Base-by-base conservation (phyloP, 2,113 vertebrate genomes). In the Mormyrus iriodes region DNA sequence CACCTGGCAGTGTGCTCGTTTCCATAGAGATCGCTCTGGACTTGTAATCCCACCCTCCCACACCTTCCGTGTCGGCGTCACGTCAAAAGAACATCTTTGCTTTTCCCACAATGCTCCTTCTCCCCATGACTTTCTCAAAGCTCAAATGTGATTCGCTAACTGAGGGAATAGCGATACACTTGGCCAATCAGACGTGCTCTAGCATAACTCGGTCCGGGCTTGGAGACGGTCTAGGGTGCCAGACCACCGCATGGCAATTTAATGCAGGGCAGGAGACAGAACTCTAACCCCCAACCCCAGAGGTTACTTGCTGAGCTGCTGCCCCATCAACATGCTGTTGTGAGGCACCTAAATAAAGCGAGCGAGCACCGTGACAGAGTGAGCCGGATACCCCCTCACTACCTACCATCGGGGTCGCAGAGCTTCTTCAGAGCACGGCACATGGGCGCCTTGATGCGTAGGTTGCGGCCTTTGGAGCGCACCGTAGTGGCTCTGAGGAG, bases 361-460 rank as follows among this genome's bases (percentile, higher is more conserved):
- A 3, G 9, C 1, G 27, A 35, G 27, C 65, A 73, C 65, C 27
- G 13, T 73, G 65, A 21, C 65, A 13, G 0, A 35, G 1, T 21
- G 6, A 21, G 19, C 42, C 13, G 19, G 35, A 17, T 42, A 35
- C 73, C 4, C 35, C 39, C 5, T 17, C 24, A 15, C 10, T 12
- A 94, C 97, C 93, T 94, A 98, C 98, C 98, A 12, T 99, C 98
- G 27, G 98, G 98, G 92, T 99, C 98, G 27, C 98, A 99, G 69
- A 99, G 97, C 90, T 98, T 99, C 95, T 99, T 99, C 92, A 99
- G 94, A 4, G 98, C 98, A 4, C 98, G 95, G 91, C 98, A 99
- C 98, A 99, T 99, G 0, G 98, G 98, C 0, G 98, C 98, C 95
- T 99, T 99, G 92, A 99, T 99, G 31, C 98, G 95, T 85, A 99